A percentile compares a stretch with the other conserved stretches of the same genome.
phyloP scores from a whole-genome alignment of 2,797 vertebrate species.

The Aythya fuligula region DNA sequence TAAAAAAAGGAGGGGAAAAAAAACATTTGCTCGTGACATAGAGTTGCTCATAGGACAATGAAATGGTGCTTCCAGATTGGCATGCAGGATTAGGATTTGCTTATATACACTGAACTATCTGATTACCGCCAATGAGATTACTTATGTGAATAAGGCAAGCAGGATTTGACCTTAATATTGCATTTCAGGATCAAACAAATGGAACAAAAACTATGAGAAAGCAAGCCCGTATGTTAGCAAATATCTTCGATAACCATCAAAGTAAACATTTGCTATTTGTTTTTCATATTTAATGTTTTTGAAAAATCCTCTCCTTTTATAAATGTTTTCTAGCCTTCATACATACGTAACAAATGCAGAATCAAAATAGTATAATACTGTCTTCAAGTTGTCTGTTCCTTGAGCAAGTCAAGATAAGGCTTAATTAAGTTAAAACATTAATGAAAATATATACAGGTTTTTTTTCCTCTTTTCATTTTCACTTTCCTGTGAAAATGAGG shows the following conservation, averaged over 20 bases:
- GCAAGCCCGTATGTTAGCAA: background rate
- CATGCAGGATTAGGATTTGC: constrained; percentile 34
- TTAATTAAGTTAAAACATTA: background rate
- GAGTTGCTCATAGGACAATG: background rate
- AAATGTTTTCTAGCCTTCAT: background rate
- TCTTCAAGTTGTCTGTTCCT: background rate
- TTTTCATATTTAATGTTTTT: background rate
- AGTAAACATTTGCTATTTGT: background rate
- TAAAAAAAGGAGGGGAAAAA: fast-evolving
- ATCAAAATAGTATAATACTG: background rate
- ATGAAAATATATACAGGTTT: background rate
- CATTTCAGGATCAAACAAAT: background rate
- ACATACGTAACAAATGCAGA: background rate
- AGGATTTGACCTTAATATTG: constrained; percentile 63
- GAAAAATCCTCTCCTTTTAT: background rate
- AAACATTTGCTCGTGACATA: background rate
- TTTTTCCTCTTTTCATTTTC: background rate
- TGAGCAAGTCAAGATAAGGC: background rate
- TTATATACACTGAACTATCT: constrained; percentile 19
- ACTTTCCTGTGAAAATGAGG: background rate
- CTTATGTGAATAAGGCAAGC: constrained; percentile 44
- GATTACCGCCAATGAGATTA: constrained; percentile 50
- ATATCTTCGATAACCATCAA: background rate
- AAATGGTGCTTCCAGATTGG: background rate
- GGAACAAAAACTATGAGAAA: background rate